phyloP scores from a whole-genome alignment of 2,113 vertebrate genomes.

The Amblyopsis rosae region DNA sequence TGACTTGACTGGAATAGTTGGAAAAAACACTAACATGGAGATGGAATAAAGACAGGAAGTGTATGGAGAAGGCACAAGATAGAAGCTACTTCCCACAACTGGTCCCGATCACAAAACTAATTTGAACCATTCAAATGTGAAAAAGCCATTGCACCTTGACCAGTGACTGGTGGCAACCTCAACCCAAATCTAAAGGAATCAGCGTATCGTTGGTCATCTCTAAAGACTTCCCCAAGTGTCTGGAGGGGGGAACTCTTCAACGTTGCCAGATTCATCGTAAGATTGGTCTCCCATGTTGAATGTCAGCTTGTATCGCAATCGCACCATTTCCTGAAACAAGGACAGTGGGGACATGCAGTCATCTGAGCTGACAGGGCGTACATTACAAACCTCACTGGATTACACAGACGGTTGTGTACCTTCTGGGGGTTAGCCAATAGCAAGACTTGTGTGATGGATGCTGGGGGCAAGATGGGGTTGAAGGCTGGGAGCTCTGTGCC shows the following conservation, averaged over 20 bases:
- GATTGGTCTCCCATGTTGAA: slow-evolving; percentile 88
- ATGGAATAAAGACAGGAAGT: slow-evolving; percentile 33
- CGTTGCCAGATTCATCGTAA: slow-evolving; percentile 90
- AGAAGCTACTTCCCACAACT: slow-evolving; percentile 43
- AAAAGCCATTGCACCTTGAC: slow-evolving; percentile 21
- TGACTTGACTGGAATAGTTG: neutral
- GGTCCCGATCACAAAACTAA: slow-evolving; percentile 32
- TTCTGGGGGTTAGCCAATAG: slow-evolving; percentile 94
- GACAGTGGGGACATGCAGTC: neutral
- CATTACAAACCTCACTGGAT: neutral
- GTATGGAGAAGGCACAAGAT: slow-evolving; percentile 62
- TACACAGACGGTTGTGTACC: slow-evolving; percentile 66
- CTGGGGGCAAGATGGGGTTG: slow-evolving; percentile 91
- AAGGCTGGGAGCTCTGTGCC: slow-evolving; percentile 90
- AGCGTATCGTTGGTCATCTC: slow-evolving; percentile 46
- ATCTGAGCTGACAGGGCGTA: neutral
- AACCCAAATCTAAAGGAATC: slow-evolving; percentile 57
- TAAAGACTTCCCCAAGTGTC: slow-evolving; percentile 92
- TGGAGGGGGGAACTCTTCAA: slow-evolving; percentile 93
- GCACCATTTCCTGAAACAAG: slow-evolving; percentile 88
- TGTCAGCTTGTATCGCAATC: slow-evolving; percentile 92
- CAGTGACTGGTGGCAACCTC: slow-evolving; percentile 31
- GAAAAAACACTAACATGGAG: slow-evolving; percentile 18
- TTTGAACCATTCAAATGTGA: slow-evolving; percentile 18
- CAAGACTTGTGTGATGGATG: slow-evolving; percentile 93